phyloP scores from a whole-genome alignment of 2,888 invertebrate genomes.

The Synergus japonicus region DNA sequence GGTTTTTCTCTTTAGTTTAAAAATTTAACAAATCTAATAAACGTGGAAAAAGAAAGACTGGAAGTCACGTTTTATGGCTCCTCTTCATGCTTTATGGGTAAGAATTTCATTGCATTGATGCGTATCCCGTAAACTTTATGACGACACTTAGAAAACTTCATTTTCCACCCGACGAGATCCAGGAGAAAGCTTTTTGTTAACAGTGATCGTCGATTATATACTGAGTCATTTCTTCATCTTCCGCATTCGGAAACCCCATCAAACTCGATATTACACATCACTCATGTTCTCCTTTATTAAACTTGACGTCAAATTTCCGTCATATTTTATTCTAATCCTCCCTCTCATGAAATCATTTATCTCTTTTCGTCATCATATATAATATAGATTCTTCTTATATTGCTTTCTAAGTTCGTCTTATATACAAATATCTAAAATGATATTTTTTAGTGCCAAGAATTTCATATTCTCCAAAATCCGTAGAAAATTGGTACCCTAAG shows the following conservation, averaged over 20 bases:
- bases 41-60: not conserved
- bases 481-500: no score
- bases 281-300: not conserved
- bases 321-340: not conserved
- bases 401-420: no score
- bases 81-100: not conserved
- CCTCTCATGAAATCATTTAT: not conserved
- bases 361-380: not conserved
- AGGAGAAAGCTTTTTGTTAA: not conserved
- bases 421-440: no score
- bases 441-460: no score
- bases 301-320: not conserved
- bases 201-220: not conserved
- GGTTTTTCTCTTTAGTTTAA: not conserved
- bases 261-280: not conserved
- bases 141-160: slow-evolving; percentile 10
- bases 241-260: not conserved
- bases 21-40: not conserved
- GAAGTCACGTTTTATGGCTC: not conserved
- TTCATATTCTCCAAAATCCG: no score
- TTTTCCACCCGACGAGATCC: slow-evolving; percentile 9
- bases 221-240: not conserved
- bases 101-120: not conserved
- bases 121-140: slow-evolving; percentile 14
- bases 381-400: no score